These are phyloP conservation scores for Leptatherina wallacei DNA, from an alignment of 2,797 vertebrate genomes.

Conservation along the genomic window DNA sequence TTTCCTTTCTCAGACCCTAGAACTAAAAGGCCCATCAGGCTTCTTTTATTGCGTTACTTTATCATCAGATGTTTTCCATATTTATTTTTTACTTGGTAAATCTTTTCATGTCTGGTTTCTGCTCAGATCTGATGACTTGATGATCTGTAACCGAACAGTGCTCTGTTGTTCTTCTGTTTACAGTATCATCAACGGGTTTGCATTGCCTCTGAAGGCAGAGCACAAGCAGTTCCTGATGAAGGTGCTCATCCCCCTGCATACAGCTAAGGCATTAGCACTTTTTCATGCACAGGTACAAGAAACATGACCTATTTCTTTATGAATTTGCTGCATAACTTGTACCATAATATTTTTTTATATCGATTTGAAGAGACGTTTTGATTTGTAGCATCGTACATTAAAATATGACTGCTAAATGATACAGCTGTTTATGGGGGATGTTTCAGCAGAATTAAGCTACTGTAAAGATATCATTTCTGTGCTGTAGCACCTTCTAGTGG, in stretches of 20 bases:
- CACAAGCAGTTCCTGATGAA: conserved; percentile 99
- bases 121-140: conserved; percentile 2
- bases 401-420: background rate
- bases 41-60: too few species aligned
- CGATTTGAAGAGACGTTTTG: background rate
- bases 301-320: background rate
- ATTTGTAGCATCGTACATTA: background rate
- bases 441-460: conserved; percentile 7
- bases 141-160: background rate
- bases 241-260: conserved; percentile 97
- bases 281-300: conserved; percentile 96
- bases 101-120: background rate
- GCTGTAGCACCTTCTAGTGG: conserved; percentile 62
- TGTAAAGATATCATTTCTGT: conserved; percentile 13
- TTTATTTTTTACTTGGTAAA: background rate
- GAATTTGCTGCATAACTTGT: background rate
- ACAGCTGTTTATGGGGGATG: conserved; percentile 1
- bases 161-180: conserved; percentile 46
- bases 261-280: conserved; percentile 92
- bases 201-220: conserved; percentile 96
- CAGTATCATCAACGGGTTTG: conserved; percentile 99
- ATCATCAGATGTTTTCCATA: too few species aligned
- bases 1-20: too few species aligned
- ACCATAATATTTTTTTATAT: background rate
- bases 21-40: too few species aligned